These are phyloP conservation scores for Fissipunctia ypsillon DNA, from an alignment of 2,888 invertebrate genomes.

Conservation along the genomic window DNA sequence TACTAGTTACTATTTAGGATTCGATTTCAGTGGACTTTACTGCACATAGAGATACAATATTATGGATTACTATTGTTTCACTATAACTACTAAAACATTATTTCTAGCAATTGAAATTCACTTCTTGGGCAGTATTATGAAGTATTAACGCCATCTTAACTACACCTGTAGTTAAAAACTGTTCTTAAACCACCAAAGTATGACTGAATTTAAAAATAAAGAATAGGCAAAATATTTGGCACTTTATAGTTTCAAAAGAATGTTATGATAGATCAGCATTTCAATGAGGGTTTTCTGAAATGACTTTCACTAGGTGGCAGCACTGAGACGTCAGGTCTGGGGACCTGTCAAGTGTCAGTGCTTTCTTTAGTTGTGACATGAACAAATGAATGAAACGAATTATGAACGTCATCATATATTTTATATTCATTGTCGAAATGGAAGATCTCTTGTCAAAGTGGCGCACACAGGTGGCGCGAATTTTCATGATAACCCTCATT, in stretches of 20 bases:
- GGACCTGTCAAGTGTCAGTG: no score
- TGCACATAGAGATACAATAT: not conserved
- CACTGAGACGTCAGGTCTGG: no score
- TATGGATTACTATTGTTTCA: not conserved
- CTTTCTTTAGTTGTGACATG: no score
- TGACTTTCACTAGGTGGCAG: no score
- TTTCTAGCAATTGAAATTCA: not conserved
- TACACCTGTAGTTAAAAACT: not conserved
- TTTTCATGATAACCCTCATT: no score
- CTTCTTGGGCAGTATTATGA: not conserved
- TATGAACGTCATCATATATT: no score
- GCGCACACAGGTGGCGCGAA: no score
- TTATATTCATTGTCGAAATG: no score
- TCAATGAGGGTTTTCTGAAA: not conserved
- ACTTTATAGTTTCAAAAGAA: not conserved
- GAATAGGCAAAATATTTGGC: not conserved
- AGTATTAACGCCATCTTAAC: not conserved
- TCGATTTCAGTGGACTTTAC: constrained; percentile 77
- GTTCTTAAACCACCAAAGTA: not conserved
- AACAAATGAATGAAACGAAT: no score
- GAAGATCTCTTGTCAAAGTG: no score
- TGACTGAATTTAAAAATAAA: not conserved
- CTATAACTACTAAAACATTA: not conserved
- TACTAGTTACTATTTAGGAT: constrained; percentile 78
- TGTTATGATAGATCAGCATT: not conserved